Evolutionary conservation across 2,113 vertebrate species (phyloP).

Genomic region (Falco punctatus): DNA sequence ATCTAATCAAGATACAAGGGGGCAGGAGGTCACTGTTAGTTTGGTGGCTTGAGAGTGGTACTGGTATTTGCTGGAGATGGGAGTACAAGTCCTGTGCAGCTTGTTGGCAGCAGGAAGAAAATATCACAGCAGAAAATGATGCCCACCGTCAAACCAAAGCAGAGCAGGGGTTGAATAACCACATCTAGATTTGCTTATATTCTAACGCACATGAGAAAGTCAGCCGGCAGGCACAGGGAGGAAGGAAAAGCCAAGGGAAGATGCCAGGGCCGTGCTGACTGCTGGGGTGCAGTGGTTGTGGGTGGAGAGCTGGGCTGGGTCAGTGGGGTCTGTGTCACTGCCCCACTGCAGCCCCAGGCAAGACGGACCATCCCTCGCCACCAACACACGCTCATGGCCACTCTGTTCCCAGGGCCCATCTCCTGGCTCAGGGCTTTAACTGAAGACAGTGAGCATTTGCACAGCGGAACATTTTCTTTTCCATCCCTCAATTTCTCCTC

Average conservation of each 20-base stretch:
- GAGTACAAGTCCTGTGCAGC: background rate
- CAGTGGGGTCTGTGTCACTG: background rate
- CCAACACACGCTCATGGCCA: accelerated
- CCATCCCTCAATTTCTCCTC: background rate
- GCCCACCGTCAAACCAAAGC: background rate
- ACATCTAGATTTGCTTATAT: background rate
- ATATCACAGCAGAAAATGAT: background rate
- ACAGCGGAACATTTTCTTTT: background rate
- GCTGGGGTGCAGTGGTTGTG: background rate
- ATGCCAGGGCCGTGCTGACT: background rate
- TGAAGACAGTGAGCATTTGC: background rate
- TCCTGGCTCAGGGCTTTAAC: background rate
- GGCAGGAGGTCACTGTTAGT: background rate
- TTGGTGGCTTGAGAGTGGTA: background rate
- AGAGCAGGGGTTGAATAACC: background rate
- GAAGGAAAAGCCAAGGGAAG: background rate
- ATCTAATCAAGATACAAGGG: background rate
- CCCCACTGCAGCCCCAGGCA: background rate
- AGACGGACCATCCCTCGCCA: background rate
- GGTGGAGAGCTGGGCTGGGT: background rate
- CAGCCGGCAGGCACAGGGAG: background rate
- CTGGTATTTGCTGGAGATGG: background rate
- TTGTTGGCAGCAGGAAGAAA: background rate
- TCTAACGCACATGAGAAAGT: background rate
- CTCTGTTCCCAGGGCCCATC: background rate